Conservation (phyloP, 2,888 invertebrate genomes). For the Sarcophaga variegata region DNA sequence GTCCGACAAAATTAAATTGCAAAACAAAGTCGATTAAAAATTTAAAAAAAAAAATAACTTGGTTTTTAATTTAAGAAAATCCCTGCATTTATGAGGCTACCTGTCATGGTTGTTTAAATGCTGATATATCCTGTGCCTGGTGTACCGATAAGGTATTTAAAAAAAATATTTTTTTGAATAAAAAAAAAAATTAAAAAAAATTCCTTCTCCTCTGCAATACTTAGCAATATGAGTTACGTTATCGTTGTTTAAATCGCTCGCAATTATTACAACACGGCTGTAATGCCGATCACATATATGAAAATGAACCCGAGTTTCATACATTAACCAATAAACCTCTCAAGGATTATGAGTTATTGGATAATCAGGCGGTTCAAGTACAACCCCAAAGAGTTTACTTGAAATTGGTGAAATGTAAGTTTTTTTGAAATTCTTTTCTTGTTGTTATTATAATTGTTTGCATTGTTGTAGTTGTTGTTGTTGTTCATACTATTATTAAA, state of each 20-base stretch:
- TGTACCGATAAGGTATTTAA: conserved; percentile 80
- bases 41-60: background rate
- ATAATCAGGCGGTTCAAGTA: conserved; percentile 84
- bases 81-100: conserved; percentile 77
- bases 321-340: conserved; percentile 73
- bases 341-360: conserved; percentile 79
- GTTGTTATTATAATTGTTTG: background rate
- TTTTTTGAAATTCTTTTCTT: background rate
- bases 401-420: conserved; percentile 85
- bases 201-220: background rate
- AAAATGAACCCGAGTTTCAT: conserved; percentile 75
- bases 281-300: conserved; percentile 74
- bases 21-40: background rate
- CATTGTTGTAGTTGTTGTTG: too few species aligned
- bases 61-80: conserved; percentile 71
- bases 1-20: background rate
- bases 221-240: conserved; percentile 74
- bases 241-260: conserved; percentile 76
- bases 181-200: conserved; percentile 15
- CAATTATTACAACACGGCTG: conserved; percentile 76
- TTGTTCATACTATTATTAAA: background rate
- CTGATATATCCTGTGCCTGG: conserved; percentile 79
- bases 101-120: conserved; percentile 77
- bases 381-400: conserved; percentile 85
- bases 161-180: background rate